These are phyloP conservation scores for Antrozous pallidus DNA, from an alignment of 2,797 vertebrate species.

Conservation along the genomic window DNA sequence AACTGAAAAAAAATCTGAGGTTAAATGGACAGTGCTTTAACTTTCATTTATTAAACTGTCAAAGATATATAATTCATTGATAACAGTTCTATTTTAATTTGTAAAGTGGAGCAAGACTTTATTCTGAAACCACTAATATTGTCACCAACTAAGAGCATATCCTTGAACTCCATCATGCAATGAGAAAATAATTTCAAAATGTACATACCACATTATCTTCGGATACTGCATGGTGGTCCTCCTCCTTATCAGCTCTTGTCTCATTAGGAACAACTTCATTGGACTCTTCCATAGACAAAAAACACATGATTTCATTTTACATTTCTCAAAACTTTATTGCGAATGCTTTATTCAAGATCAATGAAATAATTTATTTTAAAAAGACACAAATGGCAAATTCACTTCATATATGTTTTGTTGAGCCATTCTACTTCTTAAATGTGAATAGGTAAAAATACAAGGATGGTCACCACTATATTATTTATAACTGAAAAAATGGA, in stretches of 20 bases:
- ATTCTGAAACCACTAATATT: conserved; percentile 34
- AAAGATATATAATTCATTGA: not conserved
- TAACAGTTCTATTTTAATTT: not conserved
- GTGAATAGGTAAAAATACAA: not conserved
- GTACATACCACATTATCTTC: conserved; percentile 91
- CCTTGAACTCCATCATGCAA: conserved; percentile 25
- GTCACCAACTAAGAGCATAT: conserved; percentile 17
- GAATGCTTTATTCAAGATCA: conserved; percentile 1
- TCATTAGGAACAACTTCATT: conserved; percentile 88
- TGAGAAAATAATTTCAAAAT: conserved; percentile 53
- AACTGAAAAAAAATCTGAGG: not conserved
- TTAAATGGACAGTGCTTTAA: conserved; percentile 10
- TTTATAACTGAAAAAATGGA: not conserved
- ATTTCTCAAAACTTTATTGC: conserved; percentile 47
- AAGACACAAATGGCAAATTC: not conserved
- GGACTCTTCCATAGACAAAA: conserved; percentile 86
- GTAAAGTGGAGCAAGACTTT: not conserved
- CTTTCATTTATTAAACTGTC: conserved; percentile 2
- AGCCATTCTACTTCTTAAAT: not conserved
- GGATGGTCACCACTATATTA: not conserved
- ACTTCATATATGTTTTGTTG: not conserved
- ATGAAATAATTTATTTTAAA: conserved; percentile 20
- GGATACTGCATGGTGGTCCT: conserved; percentile 81
- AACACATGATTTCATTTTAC: conserved; percentile 68
- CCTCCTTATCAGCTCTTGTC: conserved; percentile 84